Percentiles rank a stretch among this genome's conserved stretches.
These are phyloP conservation scores for Netta rufina DNA, from an alignment of 2,797 vertebrate species.

Conservation along the genomic window DNA sequence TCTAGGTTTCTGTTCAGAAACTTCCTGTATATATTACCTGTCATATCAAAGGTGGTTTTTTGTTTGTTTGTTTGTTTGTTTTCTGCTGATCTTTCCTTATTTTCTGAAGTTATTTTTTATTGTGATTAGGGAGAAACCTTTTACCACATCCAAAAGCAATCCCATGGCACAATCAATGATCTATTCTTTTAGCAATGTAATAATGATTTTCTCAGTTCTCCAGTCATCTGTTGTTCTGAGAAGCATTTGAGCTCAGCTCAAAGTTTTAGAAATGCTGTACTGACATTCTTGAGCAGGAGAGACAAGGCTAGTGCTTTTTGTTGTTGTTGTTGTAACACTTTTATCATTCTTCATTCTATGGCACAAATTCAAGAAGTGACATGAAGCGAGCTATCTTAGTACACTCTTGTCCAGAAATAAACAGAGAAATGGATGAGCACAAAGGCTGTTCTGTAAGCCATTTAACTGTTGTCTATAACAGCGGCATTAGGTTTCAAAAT, in stretches of 20 bases:
- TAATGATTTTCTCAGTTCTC: background rate
- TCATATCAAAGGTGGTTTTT: background rate
- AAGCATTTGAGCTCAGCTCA: background rate
- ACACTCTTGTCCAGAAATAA: constrained; percentile 10
- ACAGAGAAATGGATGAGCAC: background rate
- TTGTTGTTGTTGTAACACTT: background rate
- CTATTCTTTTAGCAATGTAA: background rate
- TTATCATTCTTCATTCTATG: background rate
- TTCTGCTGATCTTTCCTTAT: background rate
- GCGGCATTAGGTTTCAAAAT: constrained; percentile 1
- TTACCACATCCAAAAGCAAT: background rate
- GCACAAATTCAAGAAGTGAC: constrained; percentile 10
- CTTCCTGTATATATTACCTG: background rate
- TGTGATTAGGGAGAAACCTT: background rate
- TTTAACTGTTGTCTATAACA: background rate
- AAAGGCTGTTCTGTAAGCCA: background rate
- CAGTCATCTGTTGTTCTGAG: background rate
- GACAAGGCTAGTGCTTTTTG: background rate
- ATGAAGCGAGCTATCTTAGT: background rate
- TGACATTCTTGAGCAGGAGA: constrained; percentile 32
- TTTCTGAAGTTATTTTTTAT: background rate
- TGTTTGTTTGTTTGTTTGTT: background rate
- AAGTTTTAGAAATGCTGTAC: background rate
- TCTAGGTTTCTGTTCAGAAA: background rate
- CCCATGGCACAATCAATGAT: background rate